Percentiles rank a stretch among this genome's conserved stretches.
Conservation (phyloP, 2,113 vertebrate species). For the Tautogolabrus adspersus region DNA sequence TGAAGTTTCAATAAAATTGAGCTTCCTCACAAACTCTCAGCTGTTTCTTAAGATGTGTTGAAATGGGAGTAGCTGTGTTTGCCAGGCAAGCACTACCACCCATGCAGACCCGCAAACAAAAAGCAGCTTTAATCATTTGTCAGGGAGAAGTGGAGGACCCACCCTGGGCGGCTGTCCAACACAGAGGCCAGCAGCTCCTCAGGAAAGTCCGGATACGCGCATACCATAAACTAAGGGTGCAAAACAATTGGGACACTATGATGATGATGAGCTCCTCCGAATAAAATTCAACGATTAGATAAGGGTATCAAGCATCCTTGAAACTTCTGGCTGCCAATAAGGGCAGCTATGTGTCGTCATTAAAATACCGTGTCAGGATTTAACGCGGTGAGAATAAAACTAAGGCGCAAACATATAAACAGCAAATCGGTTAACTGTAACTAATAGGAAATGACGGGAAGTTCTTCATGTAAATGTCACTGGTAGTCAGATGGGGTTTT, state of each 20-base stretch:
- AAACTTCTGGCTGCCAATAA: background rate
- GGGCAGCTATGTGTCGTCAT: conserved; percentile 1
- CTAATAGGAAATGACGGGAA: conserved; percentile 80
- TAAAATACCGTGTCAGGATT: conserved; percentile 27
- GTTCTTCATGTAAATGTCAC: conserved; percentile 85
- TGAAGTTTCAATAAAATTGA: background rate
- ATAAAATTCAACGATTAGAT: background rate
- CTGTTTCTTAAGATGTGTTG: background rate
- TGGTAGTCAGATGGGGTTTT: conserved; percentile 81
- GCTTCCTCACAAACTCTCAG: background rate
- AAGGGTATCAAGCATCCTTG: conserved; percentile 3
- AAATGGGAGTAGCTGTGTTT: conserved; percentile 30
- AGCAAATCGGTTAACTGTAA: conserved; percentile 45
- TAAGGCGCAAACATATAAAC: background rate
- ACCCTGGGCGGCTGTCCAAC: conserved; percentile 69
- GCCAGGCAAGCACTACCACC: conserved; percentile 19
- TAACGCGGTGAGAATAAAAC: conserved; percentile 1
- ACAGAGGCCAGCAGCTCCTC: conserved; percentile 41
- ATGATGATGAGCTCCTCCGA: conserved; percentile 1
- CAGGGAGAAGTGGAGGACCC: conserved; percentile 58
- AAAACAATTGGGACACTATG: background rate
- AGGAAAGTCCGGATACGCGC: conserved; percentile 55
- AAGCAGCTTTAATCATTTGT: conserved; percentile 57
- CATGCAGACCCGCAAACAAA: conserved; percentile 45
- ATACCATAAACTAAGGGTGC: conserved; percentile 39